Base-by-base conservation (phyloP, 2,888 invertebrate species). In the Malthinus flaveolus region DNA sequence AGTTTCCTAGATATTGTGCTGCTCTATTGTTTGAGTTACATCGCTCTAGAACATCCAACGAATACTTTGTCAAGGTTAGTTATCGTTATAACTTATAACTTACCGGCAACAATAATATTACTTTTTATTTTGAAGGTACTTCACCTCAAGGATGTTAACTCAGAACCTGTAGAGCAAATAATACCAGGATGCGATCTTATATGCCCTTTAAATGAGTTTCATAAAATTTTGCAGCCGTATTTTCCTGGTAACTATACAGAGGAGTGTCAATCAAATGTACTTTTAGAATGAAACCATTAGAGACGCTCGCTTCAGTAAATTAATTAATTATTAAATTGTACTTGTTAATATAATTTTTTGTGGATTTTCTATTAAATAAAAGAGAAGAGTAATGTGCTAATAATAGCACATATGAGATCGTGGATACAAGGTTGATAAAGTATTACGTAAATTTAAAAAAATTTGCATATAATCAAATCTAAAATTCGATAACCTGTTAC, bases 1-100 rank as follows among this genome's bases (percentile, higher is more conserved):
- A 74, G 49, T 64, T 75, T 42, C 75, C 75, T 5, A 68, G 73
- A 0, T 75, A 73, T 53, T 71, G 72, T 9, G 68, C 71, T 12
- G 73, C 72, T 13, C 60, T 76, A 1, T 57, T 71, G n/a, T 56
- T 75, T 32, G 75, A 76, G 58, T 39, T 76, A n/a, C 70, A 71
- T 39, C 53, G 64, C 11, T 23, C 33, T 5, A 53, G 42, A 13
- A 2, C n/a, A 10, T 50, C 53, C 12, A 57, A 62, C 11, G 48
- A 66, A 37, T 64, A 65, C 56, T 63, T 62, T 23, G 63, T 66
- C 32, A 66, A 66, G 61, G 68, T 35, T 6, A 3, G 35, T 35
- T 5, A 7, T 10, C 10, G 35, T 10, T n/a, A 33, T 9, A 33
- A 33, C 4, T 35, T 2, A 10, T 10, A 1, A 35, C 9, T 9